Evolutionary conservation across 2,888 invertebrate genomes (phyloP), one percentile per base, ranked within the genome.

Genomic region (Hymenopus coronatus): DNA sequence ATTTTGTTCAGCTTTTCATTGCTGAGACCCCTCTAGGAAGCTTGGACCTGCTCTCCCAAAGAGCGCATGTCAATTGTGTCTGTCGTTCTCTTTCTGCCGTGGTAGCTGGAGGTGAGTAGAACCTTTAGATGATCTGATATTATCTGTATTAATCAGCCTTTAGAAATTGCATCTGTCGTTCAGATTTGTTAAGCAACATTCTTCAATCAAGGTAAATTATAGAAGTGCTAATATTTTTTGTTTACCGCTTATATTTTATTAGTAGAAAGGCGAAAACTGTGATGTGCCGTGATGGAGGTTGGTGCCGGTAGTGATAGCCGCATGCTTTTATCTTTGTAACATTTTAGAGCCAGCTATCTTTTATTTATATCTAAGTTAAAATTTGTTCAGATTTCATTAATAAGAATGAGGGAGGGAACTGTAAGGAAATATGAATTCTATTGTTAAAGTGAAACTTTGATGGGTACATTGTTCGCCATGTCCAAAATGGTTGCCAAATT

Each of bases 31-130:
- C 88, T 88, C 88, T 88, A 88, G 88, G 88, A 85, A 28, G 40
- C 25, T 82, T 81, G 25, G 25, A 46, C 83, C 30, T 25, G 83
- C 54, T 82, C 82, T 85, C 84, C 84, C 88, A 28, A 89, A 88
- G 90, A 89, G 91, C 92, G 92, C 91, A 91, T 91, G 91, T 89
- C 88, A 90, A 90, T 90, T 91, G 89, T 89, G 89, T 89, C 90
- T 90, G 91, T 92, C 92, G 91, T 91, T 91, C 92, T 92, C 92
- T 92, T 92, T 92, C 92, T 92, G 91, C 91, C 92, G 92, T 92
- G 92, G 92, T 92, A 92, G 91, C 91, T 91, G 91, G 91, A 92
- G 92, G 92, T 92, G 92, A 92, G 92, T 92, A 91, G 90, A 90
- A 90, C 89, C 90, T 89, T 89, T 83, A 28, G 82, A 28, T 82